These are phyloP conservation scores for Paelopatides confundens DNA, from an alignment of 53 echinoderm and acorn worm species.

Conservation along the genomic window DNA sequence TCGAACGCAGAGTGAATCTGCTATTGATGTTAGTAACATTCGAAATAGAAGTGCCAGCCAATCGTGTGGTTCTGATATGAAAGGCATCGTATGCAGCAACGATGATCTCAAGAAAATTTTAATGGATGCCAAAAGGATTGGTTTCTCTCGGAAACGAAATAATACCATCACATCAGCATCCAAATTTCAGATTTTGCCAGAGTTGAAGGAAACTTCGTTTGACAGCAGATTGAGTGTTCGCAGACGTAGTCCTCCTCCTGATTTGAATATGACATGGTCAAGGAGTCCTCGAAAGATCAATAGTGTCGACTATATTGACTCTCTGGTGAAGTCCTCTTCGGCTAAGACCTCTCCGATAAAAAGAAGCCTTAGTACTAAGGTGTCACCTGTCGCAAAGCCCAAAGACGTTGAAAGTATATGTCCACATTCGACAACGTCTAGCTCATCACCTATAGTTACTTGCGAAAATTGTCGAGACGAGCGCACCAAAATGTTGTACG, in stretches of 20 bases:
- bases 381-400: conserved; percentile 50
- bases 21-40: conserved; percentile 82
- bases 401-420: conserved; percentile 81
- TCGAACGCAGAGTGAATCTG: conserved; percentile 94
- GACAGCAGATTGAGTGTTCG: conserved; percentile 59
- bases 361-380: conserved; percentile 12
- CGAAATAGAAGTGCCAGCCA: conserved; percentile 60
- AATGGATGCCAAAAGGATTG: conserved; percentile 76
- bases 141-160: conserved; percentile 72
- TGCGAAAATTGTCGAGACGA: conserved; percentile 30
- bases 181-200: conserved; percentile 62
- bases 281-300: neutral
- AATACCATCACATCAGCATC: conserved; percentile 76
- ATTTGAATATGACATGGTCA: conserved; percentile 18
- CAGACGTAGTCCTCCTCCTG: conserved; percentile 27
- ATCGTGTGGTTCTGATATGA: conserved; percentile 28
- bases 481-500: conserved; percentile 22
- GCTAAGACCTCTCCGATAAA: conserved; percentile 3
- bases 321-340: conserved; percentile 7
- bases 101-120: conserved; percentile 94
- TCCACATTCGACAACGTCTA: conserved; percentile 16
- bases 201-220: conserved; percentile 62
- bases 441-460: neutral
- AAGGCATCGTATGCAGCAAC: conserved; percentile 89
- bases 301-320: conserved; percentile 18